These are phyloP conservation scores for Dolichotis patagonum DNA, from an alignment of 2,113 vertebrate species.

Conservation along the genomic window DNA sequence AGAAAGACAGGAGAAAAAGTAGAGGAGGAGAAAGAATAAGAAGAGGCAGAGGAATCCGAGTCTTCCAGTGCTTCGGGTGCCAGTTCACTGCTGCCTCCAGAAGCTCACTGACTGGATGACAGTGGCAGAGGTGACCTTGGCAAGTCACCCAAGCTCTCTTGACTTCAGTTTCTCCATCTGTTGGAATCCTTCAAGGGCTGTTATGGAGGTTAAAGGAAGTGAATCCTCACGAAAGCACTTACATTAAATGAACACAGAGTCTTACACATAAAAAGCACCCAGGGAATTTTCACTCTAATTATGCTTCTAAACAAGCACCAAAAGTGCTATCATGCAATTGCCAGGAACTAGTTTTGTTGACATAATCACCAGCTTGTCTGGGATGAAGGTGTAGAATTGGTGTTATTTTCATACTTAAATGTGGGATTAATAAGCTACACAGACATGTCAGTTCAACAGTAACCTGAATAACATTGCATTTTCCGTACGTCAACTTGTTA, in stretches of 20 bases:
- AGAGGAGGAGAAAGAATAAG: background rate
- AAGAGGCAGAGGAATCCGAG: background rate
- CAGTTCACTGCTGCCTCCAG: background rate
- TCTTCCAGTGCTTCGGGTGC: background rate
- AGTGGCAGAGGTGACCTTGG: background rate
- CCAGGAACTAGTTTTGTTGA: background rate
- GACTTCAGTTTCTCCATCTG: background rate
- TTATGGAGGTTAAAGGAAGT: background rate
- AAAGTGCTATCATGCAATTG: background rate
- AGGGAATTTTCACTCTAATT: background rate
- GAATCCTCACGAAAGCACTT: background rate
- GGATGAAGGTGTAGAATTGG: background rate
- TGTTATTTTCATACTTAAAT: slow-evolving; percentile 41
- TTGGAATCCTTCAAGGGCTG: background rate
- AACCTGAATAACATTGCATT: background rate
- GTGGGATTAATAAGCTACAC: slow-evolving; percentile 33
- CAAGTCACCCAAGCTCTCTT: background rate
- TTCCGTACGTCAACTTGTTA: background rate
- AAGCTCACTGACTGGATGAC: background rate
- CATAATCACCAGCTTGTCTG: background rate
- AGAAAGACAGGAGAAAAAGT: background rate
- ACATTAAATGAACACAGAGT: background rate
- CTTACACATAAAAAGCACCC: background rate
- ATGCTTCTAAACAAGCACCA: background rate
- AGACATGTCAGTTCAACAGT: background rate